A percentile compares a stretch with the other conserved stretches of the same genome.
Evolutionary conservation across 2,888 invertebrate genomes (phyloP).

Genomic region (Sympetrum striolatum): DNA sequence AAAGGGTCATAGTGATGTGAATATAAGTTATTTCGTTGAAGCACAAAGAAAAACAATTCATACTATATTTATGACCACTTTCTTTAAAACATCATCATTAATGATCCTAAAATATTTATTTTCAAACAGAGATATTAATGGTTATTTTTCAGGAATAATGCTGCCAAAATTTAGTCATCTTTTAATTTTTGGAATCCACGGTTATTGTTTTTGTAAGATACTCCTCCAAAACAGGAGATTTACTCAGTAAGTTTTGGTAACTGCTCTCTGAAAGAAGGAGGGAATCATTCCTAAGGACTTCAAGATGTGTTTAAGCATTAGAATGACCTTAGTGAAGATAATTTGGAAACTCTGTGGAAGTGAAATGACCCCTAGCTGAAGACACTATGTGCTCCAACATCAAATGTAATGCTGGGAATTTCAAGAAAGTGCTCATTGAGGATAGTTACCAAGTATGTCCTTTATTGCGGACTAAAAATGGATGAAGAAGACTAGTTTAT

Average conservation of each 20-base stretch:
- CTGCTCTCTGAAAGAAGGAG: not conserved
- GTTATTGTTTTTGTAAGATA: not conserved
- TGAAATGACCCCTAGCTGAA: not conserved
- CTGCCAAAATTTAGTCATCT: not conserved
- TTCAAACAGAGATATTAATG: conserved; percentile 18
- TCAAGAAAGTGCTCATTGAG: conserved; percentile 25
- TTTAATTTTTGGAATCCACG: not conserved
- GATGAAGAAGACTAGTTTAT: not conserved
- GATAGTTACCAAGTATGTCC: not conserved
- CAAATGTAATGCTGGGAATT: not conserved
- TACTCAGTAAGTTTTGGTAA: not conserved
- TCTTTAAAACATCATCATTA: not conserved
- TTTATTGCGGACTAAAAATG: not conserved
- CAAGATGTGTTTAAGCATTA: not conserved
- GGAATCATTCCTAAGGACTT: not conserved
- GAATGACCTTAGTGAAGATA: not conserved
- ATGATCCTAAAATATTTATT: conserved; percentile 6
- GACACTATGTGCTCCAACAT: not conserved
- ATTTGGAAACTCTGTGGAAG: not conserved
- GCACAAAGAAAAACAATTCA: conserved; percentile 33
- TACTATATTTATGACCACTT: not conserved
- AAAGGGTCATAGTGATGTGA: conserved; percentile 12
- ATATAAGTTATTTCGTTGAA: conserved; percentile 10
- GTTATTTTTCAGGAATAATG: conserved; percentile 9
- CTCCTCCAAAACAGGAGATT: not conserved